Base-by-base conservation (phyloP, 2,797 vertebrate genomes). In the Anableps anableps region DNA sequence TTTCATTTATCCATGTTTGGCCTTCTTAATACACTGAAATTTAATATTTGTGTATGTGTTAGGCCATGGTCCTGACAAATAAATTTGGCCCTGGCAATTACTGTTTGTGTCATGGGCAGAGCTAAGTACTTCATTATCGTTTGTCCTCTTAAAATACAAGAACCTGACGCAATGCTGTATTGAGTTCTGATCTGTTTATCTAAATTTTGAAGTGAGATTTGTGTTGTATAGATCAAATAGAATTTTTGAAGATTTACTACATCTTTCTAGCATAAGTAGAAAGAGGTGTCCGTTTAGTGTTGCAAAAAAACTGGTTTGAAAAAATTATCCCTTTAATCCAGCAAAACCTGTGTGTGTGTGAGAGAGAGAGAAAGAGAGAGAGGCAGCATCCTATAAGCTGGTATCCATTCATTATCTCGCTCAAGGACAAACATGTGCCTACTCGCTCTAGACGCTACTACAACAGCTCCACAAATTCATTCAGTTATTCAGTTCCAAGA, bases 381-480 rank as follows among this genome's bases (percentile, higher is more conserved):
- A 81, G 50, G 68, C 55, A 72, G 84, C 72, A 83, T 79, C 81
- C 55, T 81, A 74, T 80, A 77, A 87, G 73, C 74, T 83, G 8
- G 80, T 79, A 53, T 74, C 79, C 82, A 88, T 92, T 92, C 86
- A 92, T 91, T 91, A 89, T 87, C 89, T 91, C 4, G 36, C 80
- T 92, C 89, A 93, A 92, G 91, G 93, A 88, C 92, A 93, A 83
- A 84, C 76, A 79, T 29, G 51, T 76, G 64, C 78, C 53, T 55
- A 82, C 85, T 84, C 79, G 43, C 73, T 86, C 79, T 68, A 85
- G 79, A 85, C 80, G 86, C 34, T 82, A 85, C 84, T 80, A 86
- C 87, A 74, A 75, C 74, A 75, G 77, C 77, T 84, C 76, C 76
- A 81, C 79, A 38, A 55, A 88, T 90, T 85, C 91, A 92, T 87